phyloP scores from a whole-genome alignment of 2,797 vertebrate species.

The Typhlichthys eigenmanni region DNA sequence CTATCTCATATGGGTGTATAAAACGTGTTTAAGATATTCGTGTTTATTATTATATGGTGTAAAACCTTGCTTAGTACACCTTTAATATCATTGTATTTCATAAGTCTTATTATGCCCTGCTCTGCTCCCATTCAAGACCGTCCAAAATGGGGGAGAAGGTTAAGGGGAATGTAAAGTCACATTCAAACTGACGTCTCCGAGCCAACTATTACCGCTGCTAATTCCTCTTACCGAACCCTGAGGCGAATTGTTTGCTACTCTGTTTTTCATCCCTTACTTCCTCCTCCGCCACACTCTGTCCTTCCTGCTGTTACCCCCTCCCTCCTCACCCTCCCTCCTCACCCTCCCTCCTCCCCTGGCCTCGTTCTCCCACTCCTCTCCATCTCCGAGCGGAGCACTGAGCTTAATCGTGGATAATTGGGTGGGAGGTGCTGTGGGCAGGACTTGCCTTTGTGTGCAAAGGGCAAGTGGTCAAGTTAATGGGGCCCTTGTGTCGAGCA shows the following conservation, averaged over 20 bases:
- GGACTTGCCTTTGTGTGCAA: slow-evolving; percentile 98
- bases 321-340: slow-evolving; percentile 12
- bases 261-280: slow-evolving; percentile 15
- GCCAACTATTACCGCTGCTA: not conserved
- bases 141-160: no score
- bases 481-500: slow-evolving; percentile 95
- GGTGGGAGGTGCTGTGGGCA: slow-evolving; percentile 97
- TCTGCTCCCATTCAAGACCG: no score
- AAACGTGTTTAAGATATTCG: no score
- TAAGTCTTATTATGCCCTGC: no score
- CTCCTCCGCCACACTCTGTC: not conserved
- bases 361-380: slow-evolving; percentile 82
- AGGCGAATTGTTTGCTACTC: slow-evolving; percentile 1
- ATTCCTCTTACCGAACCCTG: not conserved
- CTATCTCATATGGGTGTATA: no score
- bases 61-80: no score
- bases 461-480: slow-evolving; percentile 99
- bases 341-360: slow-evolving; percentile 13
- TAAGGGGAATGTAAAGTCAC: not conserved
- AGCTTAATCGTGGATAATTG: slow-evolving; percentile 99
- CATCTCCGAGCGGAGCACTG: slow-evolving; percentile 99
- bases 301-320: not conserved
- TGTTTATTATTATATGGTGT: no score
- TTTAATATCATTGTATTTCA: no score
- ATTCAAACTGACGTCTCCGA: slow-evolving; percentile 8